These are phyloP conservation scores for Drosophila anceps DNA, from an alignment of 2,888 invertebrate species.

Conservation along the genomic window DNA sequence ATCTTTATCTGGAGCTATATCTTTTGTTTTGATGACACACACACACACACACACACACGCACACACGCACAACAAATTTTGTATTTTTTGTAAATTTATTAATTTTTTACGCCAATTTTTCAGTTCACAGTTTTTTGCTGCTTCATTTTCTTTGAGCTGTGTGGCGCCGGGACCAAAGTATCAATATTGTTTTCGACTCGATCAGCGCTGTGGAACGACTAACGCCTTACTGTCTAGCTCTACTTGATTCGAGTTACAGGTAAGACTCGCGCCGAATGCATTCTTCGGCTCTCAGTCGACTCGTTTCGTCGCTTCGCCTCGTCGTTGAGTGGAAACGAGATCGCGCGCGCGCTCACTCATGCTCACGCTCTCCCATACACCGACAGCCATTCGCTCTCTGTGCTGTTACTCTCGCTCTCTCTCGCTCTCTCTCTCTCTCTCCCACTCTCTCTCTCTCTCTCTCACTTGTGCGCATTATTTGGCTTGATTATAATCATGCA, in stretches of 20 bases:
- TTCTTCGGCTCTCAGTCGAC: conserved; percentile 34
- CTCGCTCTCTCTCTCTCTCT: conserved; percentile 15
- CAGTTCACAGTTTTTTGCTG: conserved; percentile 28
- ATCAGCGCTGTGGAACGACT: conserved; percentile 86
- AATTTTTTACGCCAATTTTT: conserved; percentile 9
- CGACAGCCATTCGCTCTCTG: background rate
- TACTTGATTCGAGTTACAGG: conserved; percentile 84
- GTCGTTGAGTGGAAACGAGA: conserved; percentile 42
- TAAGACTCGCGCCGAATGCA: conserved; percentile 36
- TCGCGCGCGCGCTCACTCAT: background rate
- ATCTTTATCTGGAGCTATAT: conserved; percentile 27
- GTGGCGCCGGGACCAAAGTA: conserved; percentile 54
- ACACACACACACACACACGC: conserved; percentile 25
- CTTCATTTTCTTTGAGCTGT: conserved; percentile 17
- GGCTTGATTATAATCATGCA: conserved; percentile 66
- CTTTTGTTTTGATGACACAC: conserved; percentile 19
- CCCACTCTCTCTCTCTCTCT: background rate
- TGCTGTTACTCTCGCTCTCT: conserved; percentile 9
- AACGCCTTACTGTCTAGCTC: conserved; percentile 86
- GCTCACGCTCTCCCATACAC: conserved; percentile 10
- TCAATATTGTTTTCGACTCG: conserved; percentile 84
- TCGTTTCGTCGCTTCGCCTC: conserved; percentile 14
- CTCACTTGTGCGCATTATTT: conserved; percentile 25
- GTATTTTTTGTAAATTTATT: conserved; percentile 15
- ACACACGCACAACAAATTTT: conserved; percentile 25